A percentile compares a stretch with the other conserved stretches of the same genome.
Conservation (phyloP, 64 coral and sea anemone genomes). For the Dendronephthya gigantea region DNA sequence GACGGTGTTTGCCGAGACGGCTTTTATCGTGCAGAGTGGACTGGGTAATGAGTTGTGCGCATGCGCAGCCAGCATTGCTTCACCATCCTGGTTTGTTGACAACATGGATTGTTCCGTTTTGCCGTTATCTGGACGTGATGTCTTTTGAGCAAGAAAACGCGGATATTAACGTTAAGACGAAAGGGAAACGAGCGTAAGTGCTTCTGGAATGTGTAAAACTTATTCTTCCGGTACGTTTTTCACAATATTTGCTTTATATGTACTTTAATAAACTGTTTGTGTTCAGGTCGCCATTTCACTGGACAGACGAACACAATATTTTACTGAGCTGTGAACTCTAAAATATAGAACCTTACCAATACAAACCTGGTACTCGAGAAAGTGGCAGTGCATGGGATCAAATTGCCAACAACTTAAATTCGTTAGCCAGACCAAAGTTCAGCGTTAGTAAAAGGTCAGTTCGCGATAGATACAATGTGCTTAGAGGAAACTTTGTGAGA, state of each 20-base stretch:
- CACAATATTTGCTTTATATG: neutral
- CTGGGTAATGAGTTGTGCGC: neutral
- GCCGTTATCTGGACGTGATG: neutral
- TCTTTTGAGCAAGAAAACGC: neutral
- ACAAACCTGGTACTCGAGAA: conserved; percentile 1
- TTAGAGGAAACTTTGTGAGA: neutral
- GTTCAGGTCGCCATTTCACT: neutral
- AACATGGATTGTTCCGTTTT: neutral
- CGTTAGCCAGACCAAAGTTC: neutral
- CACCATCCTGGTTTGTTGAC: neutral
- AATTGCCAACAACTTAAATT: neutral
- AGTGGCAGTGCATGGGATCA: neutral
- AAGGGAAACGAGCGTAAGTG: neutral
- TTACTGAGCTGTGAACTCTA: neutral
- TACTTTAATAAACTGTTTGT: neutral
- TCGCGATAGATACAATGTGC: neutral
- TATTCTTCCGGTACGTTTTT: neutral
- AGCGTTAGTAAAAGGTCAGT: neutral
- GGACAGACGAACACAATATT: neutral
- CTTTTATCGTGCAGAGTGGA: neutral
- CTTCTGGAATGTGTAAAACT: neutral
- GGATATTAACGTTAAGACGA: neutral
- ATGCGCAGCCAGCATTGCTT: neutral
- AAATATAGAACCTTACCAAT: conserved; percentile 8
- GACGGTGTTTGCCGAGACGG: neutral